phyloP scores from a whole-genome alignment of 2,113 vertebrate genomes.

The Ceuthmochares aereus region DNA sequence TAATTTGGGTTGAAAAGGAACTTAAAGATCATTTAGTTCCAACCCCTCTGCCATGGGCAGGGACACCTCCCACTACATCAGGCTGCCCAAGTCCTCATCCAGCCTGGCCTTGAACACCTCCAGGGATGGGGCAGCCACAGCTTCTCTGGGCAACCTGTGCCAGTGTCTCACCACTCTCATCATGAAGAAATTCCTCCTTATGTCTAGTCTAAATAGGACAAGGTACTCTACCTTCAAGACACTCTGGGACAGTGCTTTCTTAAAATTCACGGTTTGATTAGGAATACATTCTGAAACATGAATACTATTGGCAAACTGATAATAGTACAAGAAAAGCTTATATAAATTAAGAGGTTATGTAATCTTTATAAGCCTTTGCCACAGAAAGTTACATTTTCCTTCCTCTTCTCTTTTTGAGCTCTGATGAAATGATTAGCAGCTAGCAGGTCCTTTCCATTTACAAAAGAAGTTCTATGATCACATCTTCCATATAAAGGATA shows the following conservation, averaged over 20 bases:
- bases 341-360: not conserved
- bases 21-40: too few relatives aligned
- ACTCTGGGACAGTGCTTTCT: not conserved
- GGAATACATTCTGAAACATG: not conserved
- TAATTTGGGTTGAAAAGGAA: too few relatives aligned
- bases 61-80: too few relatives aligned
- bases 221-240: not conserved
- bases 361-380: not conserved
- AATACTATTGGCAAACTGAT: not conserved
- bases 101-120: too few relatives aligned
- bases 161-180: too few relatives aligned
- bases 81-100: too few relatives aligned
- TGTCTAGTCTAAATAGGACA: too few relatives aligned
- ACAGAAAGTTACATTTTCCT: not conserved
- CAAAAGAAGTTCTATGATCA: not conserved
- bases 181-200: too few relatives aligned
- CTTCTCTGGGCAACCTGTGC: too few relatives aligned
- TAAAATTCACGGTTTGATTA: not conserved
- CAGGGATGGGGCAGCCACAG: too few relatives aligned
- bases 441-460: not conserved
- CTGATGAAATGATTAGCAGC: not conserved
- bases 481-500: not conserved
- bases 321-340: not conserved
- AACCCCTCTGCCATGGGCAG: too few relatives aligned
- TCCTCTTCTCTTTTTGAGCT: not conserved